Percentiles rank a stretch among this genome's conserved stretches.
Conservation (phyloP, 30 jellyfish, hydroid and myxozoan genomes). For the Turritopsis rubra region DNA sequence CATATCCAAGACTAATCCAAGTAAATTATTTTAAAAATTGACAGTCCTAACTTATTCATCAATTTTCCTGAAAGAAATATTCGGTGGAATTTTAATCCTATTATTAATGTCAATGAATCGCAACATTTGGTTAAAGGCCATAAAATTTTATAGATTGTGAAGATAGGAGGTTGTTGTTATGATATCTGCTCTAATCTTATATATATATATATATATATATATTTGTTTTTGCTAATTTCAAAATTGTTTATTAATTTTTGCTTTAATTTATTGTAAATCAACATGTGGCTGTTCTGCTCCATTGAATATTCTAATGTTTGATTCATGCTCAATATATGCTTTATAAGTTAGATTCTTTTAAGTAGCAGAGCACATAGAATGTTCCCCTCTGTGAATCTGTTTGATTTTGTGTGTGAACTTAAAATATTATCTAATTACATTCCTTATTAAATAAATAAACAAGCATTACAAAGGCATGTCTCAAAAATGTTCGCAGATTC, state of each 20-base stretch:
- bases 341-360: background rate
- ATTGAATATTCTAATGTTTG: background rate
- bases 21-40: background rate
- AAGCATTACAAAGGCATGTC: too few species aligned
- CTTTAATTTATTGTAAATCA: background rate
- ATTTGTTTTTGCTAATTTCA: too few species aligned
- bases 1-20: background rate
- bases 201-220: too few species aligned
- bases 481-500: background rate
- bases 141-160: too few species aligned
- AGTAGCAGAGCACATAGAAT: background rate
- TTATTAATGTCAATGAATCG: too few species aligned
- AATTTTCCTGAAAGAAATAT: background rate
- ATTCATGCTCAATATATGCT: background rate
- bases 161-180: too few species aligned
- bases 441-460: too few species aligned
- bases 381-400: background rate
- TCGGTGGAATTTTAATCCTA: background rate
- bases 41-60: too few species aligned
- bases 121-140: too few species aligned
- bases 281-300: constrained; percentile 11
- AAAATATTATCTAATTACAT: too few species aligned
- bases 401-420: background rate
- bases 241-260: background rate
- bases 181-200: too few species aligned